Evolutionary conservation across 2,797 vertebrate genomes (phyloP).

Genomic region (Lithobates sylvaticus): DNA sequence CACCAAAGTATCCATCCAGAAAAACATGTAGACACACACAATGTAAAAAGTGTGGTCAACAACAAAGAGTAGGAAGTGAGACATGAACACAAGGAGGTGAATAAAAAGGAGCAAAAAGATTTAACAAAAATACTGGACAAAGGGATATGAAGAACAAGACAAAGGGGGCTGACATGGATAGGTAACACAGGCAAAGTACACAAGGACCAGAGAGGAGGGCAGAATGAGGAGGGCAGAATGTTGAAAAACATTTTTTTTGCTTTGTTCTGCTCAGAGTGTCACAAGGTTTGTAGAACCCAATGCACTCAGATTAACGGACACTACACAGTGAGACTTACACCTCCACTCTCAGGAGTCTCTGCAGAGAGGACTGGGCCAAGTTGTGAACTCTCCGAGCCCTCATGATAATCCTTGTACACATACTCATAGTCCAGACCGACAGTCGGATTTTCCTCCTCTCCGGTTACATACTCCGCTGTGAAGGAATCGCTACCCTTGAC

Average conservation of each 20-base stretch:
- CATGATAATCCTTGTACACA: conserved; percentile 85
- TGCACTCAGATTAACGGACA: conserved; percentile 18
- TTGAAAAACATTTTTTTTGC: not conserved
- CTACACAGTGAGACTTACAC: conserved; percentile 82
- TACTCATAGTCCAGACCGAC: conserved; percentile 82
- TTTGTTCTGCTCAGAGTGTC: conserved; percentile 7
- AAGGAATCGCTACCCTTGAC: conserved; percentile 69
- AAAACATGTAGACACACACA: conserved; percentile 21
- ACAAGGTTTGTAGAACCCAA: conserved; percentile 5
- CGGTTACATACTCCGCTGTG: conserved; percentile 79
- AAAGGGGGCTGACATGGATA: conserved; percentile 28
- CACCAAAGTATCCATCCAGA: not conserved
- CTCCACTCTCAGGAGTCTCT: conserved; percentile 83
- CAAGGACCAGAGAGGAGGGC: conserved; percentile 2
- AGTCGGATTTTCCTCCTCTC: conserved; percentile 69
- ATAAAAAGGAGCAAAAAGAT: not conserved
- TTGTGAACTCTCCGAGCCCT: conserved; percentile 72
- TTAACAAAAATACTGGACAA: conserved; percentile 4
- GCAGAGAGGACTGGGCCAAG: conserved; percentile 88
- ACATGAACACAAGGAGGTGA: not conserved
- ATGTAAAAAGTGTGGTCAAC: not conserved
- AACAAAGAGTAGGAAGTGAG: not conserved
- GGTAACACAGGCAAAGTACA: conserved; percentile 31
- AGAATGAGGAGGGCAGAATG: conserved; percentile 7
- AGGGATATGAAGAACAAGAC: not conserved